Evolutionary conservation across 2,797 vertebrate genomes (phyloP).

Genomic region (Gallinago solitaria): DNA sequence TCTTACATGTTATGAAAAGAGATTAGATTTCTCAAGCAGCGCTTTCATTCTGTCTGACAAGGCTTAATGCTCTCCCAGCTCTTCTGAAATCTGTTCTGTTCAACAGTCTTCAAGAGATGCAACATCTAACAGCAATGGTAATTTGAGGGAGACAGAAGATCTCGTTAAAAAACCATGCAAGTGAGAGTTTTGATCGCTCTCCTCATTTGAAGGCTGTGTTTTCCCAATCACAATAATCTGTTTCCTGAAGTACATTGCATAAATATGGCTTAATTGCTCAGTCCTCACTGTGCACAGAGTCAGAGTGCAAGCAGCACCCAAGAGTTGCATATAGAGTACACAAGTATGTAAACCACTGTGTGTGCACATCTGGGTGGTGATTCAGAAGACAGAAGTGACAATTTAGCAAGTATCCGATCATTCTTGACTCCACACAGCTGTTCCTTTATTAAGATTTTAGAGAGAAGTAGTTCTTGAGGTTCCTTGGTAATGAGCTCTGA

Average conservation of each 20-base stretch:
- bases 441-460: not conserved
- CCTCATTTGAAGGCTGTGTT: not conserved
- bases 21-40: constrained; percentile 27
- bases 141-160: constrained; percentile 20
- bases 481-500: not conserved
- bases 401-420: not conserved
- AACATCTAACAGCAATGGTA: constrained; percentile 3
- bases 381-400: not conserved
- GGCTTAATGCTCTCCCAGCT: not conserved
- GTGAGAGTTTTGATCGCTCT: not conserved
- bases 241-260: not conserved
- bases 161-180: not conserved
- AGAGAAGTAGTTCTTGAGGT: not conserved
- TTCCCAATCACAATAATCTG: constrained; percentile 11
- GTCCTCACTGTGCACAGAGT: not conserved
- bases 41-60: constrained; percentile 1
- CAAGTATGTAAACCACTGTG: not conserved
- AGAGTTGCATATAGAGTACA: not conserved
- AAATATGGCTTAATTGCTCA: not conserved
- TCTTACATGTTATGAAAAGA: constrained; percentile 12
- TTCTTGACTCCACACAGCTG: not conserved
- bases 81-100: constrained; percentile 28
- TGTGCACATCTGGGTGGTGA: not conserved
- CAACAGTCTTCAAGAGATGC: constrained; percentile 4
- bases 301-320: not conserved